Evolutionary conservation across 2,797 vertebrate genomes (phyloP).

Genomic region (Iguana delicatissima): DNA sequence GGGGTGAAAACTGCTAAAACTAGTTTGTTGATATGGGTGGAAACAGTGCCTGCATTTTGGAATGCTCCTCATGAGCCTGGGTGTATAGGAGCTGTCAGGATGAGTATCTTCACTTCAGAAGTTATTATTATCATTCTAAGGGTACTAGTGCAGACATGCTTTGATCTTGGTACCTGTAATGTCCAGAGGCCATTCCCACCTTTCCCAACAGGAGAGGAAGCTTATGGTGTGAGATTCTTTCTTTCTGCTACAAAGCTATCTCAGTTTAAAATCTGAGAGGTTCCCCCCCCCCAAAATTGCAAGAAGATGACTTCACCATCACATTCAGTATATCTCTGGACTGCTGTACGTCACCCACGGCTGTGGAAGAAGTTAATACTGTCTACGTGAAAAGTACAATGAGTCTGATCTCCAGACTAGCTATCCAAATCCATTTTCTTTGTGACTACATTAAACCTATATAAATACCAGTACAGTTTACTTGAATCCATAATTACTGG

Average conservation of each 20-base stretch:
- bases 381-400: neutral
- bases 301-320: neutral
- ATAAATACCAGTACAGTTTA: neutral
- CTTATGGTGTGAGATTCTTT: neutral
- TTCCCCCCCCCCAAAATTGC: neutral
- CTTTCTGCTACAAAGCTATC: neutral
- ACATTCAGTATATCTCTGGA: neutral
- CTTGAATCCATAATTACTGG: slow-evolving; percentile 11
- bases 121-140: neutral
- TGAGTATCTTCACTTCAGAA: neutral
- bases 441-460: neutral
- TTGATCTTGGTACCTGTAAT: neutral
- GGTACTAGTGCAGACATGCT: neutral
- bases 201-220: neutral
- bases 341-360: neutral
- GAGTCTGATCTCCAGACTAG: neutral
- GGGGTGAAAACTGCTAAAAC: too few species aligned
- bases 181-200: neutral
- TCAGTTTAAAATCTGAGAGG: neutral
- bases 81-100: neutral
- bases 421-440: neutral
- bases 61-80: neutral
- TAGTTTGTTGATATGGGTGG: too few species aligned
- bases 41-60: too few species aligned
- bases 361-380: neutral